These are phyloP conservation scores for Poecilia gillii DNA, from an alignment of 2,797 vertebrate species.

Conservation along the genomic window DNA sequence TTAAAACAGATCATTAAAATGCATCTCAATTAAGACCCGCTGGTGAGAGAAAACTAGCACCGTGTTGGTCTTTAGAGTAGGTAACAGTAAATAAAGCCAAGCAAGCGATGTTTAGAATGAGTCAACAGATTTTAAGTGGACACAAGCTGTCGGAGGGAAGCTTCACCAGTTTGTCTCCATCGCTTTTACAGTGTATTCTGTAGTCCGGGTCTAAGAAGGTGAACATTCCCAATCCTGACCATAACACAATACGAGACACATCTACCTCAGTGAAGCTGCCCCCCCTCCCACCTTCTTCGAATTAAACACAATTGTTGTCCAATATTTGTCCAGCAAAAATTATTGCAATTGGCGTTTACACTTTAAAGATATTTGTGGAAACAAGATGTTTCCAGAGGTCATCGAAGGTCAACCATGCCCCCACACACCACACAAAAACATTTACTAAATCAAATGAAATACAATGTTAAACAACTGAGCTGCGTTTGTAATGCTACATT, in stretches of 20 bases:
- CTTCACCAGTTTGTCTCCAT: neutral
- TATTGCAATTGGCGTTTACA: too few relatives aligned
- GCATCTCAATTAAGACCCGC: neutral
- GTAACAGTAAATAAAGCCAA: neutral
- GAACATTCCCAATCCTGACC: slow-evolving; percentile 16
- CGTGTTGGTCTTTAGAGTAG: neutral
- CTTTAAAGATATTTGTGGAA: too few relatives aligned
- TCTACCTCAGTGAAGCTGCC: neutral
- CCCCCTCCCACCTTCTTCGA: too few relatives aligned
- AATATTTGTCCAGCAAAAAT: too few relatives aligned
- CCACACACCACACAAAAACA: too few relatives aligned
- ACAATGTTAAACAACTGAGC: too few relatives aligned
- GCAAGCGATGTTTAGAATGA: neutral
- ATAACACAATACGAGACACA: slow-evolving; percentile 16
- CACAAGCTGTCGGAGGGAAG: neutral
- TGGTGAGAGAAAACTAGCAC: neutral
- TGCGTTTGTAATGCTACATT: too few relatives aligned
- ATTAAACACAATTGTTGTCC: too few relatives aligned
- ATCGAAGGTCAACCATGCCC: too few relatives aligned
- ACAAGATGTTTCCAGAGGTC: too few relatives aligned
- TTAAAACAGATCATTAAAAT: neutral
- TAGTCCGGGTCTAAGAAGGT: slow-evolving; percentile 12
- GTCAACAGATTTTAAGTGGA: neutral
- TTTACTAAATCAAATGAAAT: too few relatives aligned
- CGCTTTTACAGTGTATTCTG: neutral